Percentiles rank a stretch among this genome's conserved stretches.
Conservation (phyloP, 2,888 invertebrate species). For the Silvanus unidentatus region DNA sequence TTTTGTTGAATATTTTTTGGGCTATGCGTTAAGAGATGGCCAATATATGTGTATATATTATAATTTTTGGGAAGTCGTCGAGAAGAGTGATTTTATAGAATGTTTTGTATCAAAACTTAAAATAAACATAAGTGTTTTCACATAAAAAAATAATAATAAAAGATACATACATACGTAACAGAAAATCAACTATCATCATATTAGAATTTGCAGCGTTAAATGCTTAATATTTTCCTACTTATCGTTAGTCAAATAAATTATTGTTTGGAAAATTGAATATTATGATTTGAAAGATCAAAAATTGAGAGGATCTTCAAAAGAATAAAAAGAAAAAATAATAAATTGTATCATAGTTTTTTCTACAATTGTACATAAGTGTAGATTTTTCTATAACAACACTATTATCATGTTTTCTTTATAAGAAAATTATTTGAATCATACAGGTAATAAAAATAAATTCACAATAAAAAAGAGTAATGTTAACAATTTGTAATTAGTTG, state of each 20-base stretch:
- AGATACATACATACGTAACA: neutral
- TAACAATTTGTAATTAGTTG: conserved; percentile 45
- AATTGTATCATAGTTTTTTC: conserved; percentile 30
- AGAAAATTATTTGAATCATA: conserved; percentile 40
- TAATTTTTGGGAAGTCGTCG: too few species aligned
- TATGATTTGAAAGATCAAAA: conserved; percentile 7
- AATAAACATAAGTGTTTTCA: conserved; percentile 1
- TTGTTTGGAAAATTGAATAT: conserved; percentile 5
- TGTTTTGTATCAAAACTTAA: conserved; percentile 38
- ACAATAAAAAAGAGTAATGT: conserved; percentile 30
- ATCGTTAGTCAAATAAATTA: conserved; percentile 11
- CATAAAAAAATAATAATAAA: neutral
- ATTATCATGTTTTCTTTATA: conserved; percentile 42
- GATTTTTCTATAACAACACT: conserved; percentile 39
- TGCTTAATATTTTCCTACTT: conserved; percentile 28
- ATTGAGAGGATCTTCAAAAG: conserved; percentile 8
- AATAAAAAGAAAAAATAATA: conserved; percentile 17
- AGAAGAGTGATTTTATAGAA: neutral
- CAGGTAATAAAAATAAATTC: neutral
- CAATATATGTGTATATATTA: too few species aligned
- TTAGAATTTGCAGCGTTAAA: conserved; percentile 22
- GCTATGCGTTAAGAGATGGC: too few species aligned
- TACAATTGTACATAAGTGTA: conserved; percentile 32
- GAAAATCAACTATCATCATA: neutral
- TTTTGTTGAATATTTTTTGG: too few species aligned